A percentile compares a stretch with the other conserved stretches of the same genome.
phyloP scores from a whole-genome alignment of 2,797 vertebrate species.

The Simalia tracyae region DNA sequence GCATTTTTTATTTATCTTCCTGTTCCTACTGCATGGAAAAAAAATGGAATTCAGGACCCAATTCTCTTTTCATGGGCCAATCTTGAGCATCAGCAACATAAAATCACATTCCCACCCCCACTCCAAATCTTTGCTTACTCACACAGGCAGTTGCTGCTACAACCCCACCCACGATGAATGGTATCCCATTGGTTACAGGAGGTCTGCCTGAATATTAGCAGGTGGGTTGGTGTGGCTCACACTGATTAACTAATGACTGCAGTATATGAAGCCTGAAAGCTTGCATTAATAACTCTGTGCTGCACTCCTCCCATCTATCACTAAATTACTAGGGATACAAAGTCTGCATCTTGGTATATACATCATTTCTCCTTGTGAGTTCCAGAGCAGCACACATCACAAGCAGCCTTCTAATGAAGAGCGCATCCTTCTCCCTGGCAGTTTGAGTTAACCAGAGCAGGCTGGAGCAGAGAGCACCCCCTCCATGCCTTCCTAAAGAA shows the following conservation, averaged over 20 bases:
- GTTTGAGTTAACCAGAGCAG: constrained; percentile 14
- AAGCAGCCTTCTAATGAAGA: not conserved
- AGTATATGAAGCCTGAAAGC: constrained; percentile 52
- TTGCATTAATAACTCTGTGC: constrained; percentile 53
- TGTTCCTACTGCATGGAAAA: not conserved
- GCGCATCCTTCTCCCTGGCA: constrained; percentile 9
- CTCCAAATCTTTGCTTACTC: not conserved
- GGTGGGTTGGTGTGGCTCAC: not conserved
- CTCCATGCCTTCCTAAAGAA: not conserved
- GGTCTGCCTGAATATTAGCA: not conserved
- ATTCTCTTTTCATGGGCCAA: not conserved
- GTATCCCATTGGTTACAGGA: not conserved
- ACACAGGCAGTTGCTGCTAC: not conserved
- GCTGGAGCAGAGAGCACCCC: constrained; percentile 29
- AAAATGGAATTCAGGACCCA: not conserved
- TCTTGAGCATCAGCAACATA: not conserved
- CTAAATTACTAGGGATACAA: constrained; percentile 51
- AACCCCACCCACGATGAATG: constrained; percentile 14
- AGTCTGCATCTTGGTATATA: constrained; percentile 46
- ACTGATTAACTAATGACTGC: constrained; percentile 63
- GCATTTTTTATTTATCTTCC: not conserved
- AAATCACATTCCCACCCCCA: not conserved
- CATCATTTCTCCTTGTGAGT: not conserved
- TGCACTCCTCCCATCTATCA: constrained; percentile 44
- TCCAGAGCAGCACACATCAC: constrained; percentile 16